phyloP scores from a whole-genome alignment of 2,797 vertebrate species.

The Artibeus jamaicensis region DNA sequence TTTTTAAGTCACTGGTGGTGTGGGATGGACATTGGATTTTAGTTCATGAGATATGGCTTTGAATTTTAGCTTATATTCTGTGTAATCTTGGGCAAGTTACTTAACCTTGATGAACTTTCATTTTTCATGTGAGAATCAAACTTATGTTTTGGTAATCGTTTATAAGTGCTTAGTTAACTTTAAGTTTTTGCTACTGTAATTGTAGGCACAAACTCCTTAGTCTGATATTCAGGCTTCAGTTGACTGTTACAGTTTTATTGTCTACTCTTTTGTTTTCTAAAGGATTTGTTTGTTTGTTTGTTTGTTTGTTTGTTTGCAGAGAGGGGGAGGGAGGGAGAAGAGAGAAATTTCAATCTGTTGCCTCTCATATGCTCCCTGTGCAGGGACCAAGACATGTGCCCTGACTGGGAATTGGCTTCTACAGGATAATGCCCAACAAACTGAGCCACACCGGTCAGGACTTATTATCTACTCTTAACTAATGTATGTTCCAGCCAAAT shows the following conservation, averaged over 20 bases:
- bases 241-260: not conserved
- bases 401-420: not conserved
- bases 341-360: not conserved
- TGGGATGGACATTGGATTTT: not conserved
- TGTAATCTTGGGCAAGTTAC: not conserved
- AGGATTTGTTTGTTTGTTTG: not conserved
- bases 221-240: not conserved
- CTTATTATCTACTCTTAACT: not conserved
- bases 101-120: not conserved
- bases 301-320: not conserved
- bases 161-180: not conserved
- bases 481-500: not conserved
- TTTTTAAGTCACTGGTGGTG: not conserved
- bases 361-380: not conserved
- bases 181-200: not conserved
- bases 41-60: not conserved
- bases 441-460: not conserved
- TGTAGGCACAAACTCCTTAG: not conserved
- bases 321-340: not conserved
- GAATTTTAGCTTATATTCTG: not conserved
- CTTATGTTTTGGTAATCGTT: not conserved
- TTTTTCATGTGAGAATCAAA: constrained; percentile 19
- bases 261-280: not conserved
- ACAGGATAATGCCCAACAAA: not conserved
- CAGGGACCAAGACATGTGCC: not conserved